Base-by-base conservation (phyloP, 2,888 invertebrate genomes). In the Chrysolina oricalcia region DNA sequence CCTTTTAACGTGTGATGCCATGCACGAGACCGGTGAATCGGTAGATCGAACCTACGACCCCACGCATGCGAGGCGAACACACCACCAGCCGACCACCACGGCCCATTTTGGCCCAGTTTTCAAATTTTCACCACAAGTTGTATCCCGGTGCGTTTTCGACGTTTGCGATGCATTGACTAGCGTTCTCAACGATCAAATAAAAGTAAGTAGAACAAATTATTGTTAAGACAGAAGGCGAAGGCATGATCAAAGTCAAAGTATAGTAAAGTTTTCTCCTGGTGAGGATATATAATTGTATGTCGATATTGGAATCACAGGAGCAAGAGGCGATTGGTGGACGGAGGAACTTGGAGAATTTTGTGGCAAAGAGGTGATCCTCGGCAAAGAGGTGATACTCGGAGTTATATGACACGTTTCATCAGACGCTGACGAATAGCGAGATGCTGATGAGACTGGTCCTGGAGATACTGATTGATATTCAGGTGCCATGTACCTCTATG, bases 41-140 rank as follows among this genome's bases (percentile, higher is more conserved):
- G n/a, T n/a, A n/a, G n/a, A n/a, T n/a, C n/a, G n/a, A n/a, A n/a
- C n/a, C n/a, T n/a, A n/a, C n/a, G n/a, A n/a, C n/a, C n/a, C n/a
- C n/a, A n/a, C n/a, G n/a, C n/a, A n/a, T n/a, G n/a, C n/a, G n/a
- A n/a, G n/a, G n/a, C n/a, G n/a, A n/a, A n/a, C n/a, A n/a, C n/a
- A n/a, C n/a, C n/a, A n/a, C n/a, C n/a, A n/a, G n/a, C n/a, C n/a
- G n/a, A n/a, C n/a, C n/a, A n/a, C n/a, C n/a, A n/a, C n/a, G n/a
- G n/a, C n/a, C n/a, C n/a, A n/a, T n/a, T n/a, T n/a, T n/a, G n/a
- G n/a, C 27, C 73, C 72, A 35, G 17, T 77, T 15, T 77, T 75
- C 56, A 75, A 78, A 41, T 53, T 78, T 48, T 74, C 78, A 27
- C n/a, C n/a, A 27, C 78, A 76, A 76, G 71, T 66, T 11, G 74